Evolutionary conservation across 2,113 vertebrate genomes (phyloP), one percentile per base, ranked within the genome.

Genomic region (Chaenogobius annularis): DNA sequence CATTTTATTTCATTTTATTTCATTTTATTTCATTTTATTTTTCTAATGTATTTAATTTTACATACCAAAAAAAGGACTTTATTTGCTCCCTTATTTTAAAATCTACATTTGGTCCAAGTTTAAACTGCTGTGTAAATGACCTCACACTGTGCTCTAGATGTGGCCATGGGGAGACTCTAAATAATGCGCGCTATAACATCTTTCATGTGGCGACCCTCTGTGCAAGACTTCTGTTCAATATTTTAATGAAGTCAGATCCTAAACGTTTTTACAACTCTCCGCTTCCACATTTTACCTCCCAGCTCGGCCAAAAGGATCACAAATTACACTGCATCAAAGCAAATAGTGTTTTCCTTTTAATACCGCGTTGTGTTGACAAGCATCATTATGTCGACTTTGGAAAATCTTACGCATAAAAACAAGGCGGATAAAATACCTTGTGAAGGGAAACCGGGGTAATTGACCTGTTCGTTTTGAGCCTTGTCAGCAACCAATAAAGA

Each of bases 381-480:
- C 74, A 80, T 82, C 77, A 79, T 87, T 80, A 79, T 81, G 79
- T 75, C 80, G 75, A 73, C 87, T 81, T 85, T 69, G 81, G 86
- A 85, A 84, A 80, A 83, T 78, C 84, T 76, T 67, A 70, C 84
- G 75, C 74, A 85, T 87, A 62, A 92, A 85, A 74, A 87, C 87
- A 78, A 90, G 85, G 77, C 75, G 71, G 87, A 85, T 87, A 87
- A 86, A 89, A 82, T 73, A 78, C 67, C 88, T 81, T 88, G 73
- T 80, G 84, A 87, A 84, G 74, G 73, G 81, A 90, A 78, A 79
- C 89, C 81, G 80, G 63, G 67, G 89, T 91, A 88, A 93, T 84
- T 94, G 81, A 93, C 87, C 93, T 95, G 94, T 88, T 77, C 90
- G 93, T 74, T 75, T 86, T 70, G 62, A 89, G 88, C 81, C 73